phyloP scores from a whole-genome alignment of 2,888 invertebrate species.

The Cantharis lateralis region DNA sequence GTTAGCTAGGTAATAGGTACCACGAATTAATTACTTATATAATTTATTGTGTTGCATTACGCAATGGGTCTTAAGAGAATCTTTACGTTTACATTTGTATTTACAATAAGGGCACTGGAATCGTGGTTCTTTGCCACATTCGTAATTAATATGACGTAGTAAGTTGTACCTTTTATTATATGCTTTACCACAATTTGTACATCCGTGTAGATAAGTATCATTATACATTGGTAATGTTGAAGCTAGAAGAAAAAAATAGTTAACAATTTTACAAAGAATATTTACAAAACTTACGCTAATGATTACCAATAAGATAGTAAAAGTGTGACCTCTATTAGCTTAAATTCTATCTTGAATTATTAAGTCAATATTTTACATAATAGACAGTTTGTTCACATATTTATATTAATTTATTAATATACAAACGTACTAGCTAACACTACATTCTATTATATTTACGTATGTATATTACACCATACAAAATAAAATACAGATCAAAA shows the following conservation, averaged over 20 bases:
- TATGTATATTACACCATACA: not conserved
- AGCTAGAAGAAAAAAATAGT: not conserved
- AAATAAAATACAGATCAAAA: not conserved
- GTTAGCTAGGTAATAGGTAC: not conserved
- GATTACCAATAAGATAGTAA: not conserved
- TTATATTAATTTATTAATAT: not conserved
- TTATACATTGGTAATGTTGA: not conserved
- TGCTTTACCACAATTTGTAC: slow-evolving; percentile 70
- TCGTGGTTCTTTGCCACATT: slow-evolving; percentile 55
- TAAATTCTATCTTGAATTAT: not conserved
- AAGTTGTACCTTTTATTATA: slow-evolving; percentile 75
- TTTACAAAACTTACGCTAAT: not conserved
- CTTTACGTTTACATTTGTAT: slow-evolving; percentile 11
- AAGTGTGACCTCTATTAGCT: not conserved
- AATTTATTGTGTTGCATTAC: not conserved
- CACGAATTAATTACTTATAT: not conserved
- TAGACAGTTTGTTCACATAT: not conserved
- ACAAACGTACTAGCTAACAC: not conserved
- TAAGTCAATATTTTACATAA: not conserved
- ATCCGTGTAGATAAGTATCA: slow-evolving; percentile 28
- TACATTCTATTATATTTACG: not conserved
- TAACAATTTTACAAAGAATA: not conserved
- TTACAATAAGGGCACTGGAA: slow-evolving; percentile 51
- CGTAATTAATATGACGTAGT: slow-evolving; percentile 63
- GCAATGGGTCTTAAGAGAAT: slow-evolving; percentile 12